Evolutionary conservation across 2,113 vertebrate species (phyloP), one percentile per base, ranked within the genome.

Genomic region (Elephantulus edwardii): DNA sequence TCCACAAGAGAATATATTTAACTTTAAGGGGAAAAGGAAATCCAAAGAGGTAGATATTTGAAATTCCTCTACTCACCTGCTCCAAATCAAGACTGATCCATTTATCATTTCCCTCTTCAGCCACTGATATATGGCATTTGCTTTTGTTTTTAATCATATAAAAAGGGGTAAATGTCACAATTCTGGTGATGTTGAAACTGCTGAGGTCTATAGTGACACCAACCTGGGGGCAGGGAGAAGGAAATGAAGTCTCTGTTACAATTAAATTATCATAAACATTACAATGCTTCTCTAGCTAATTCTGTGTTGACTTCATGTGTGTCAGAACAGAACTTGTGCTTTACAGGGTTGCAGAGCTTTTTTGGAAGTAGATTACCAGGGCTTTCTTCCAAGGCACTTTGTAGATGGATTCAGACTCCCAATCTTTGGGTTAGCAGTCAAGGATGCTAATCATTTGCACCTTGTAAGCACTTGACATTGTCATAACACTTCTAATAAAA

Each of bases 111-210:
- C 97, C 98, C 50, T 98, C 98, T 96, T 99, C 99, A 83, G 98
- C 96, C 88, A 99, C 97, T 92, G 97, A 97, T 93, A 99, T 95
- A 38, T 86, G 96, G 76, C 98, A 98, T 90, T 98, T 98, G 92
- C 99, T 99, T 97, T 98, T 98, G 96, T 99, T 99, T 93, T 99
- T 98, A 96, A 99, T 97, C 98, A 98, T 98, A 96, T 98, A 99
- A 97, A 99, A 99, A 1, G 99, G 99, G 82, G 99, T 98, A 94
- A 99, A 99, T 80, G 98, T 99, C 92, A 99, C 99, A 91, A 99
- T 98, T 95, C 99, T 99, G 6, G 99, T 99, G 96, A 99, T 97
- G 92, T 99, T 99, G 97, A 99, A 99, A 96, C 98, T 99, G 97
- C 98, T 99, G 17, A 98, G 97, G 79, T 99, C 97, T 74, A 99